Evolutionary conservation across 2,888 invertebrate species (phyloP), one percentile per base, ranked within the genome.

Genomic region (Charanyca ferruginea): DNA sequence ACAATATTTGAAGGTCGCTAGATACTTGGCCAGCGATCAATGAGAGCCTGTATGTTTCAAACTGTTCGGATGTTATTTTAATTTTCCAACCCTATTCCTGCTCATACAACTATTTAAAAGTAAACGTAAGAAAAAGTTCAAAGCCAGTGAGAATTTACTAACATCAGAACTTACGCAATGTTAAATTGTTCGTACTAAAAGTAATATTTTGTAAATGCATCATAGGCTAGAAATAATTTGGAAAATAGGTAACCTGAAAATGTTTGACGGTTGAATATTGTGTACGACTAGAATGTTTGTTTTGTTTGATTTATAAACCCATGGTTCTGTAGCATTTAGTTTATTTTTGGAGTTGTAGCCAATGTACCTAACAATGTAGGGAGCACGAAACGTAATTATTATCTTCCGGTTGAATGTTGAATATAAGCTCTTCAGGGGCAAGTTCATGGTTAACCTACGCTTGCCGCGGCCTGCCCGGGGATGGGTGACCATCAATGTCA

Each of bases 121-220:
- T 2, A 11, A 38, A 55, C n/a, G 9, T 9, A 18, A 47, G n/a
- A 42, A 45, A 35, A 65, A 20, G 4, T 57, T 49, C 20, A 55
- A 55, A 28, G 8, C 11, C 4, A 61, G 2, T 2, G 20, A 23
- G 28, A 20, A 35, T 23, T 35, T 22, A 25, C 6, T 28, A 42
- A 32, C 22, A 32, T 54, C 11, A n/a, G 1, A 25, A 32, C 25
- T 41, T 32, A 13, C 13, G 11, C 9, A 32, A 11, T 2, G n/a
- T n/a, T 22, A 8, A 32, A 66, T 35, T 59, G 28, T 51, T 44
- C 22, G 28, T 51, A 22, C 49, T 22, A 68, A 44, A 44, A n/a
- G n/a, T 41, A 59, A 58, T 28, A 59, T 18, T 58, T 58, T 35
- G 1, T 6, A 49, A 20, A 49, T 67, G 32, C 22, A 67, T 59